Conservation (phyloP, 2,797 vertebrate species). For the Poeciliopsis presidionis region DNA sequence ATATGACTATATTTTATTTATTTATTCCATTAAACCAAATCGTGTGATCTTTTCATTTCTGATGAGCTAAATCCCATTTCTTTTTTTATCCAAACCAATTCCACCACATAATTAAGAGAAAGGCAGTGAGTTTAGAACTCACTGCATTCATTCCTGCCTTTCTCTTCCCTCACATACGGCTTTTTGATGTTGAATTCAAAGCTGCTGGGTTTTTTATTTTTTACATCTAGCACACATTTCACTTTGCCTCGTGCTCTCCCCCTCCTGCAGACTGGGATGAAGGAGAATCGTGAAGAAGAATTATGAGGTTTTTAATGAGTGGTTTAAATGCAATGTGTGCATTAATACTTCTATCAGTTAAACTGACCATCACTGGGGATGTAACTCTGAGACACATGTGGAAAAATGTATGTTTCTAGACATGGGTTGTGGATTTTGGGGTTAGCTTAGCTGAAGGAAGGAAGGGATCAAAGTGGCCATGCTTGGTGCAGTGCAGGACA, state of each 20-base stretch:
- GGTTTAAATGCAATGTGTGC: conserved; percentile 91
- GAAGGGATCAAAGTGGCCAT: conserved; percentile 69
- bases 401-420: conserved; percentile 31
- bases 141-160: conserved; percentile 9
- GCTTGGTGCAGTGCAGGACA: conserved; percentile 86
- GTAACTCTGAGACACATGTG: conserved; percentile 21
- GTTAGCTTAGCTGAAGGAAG: conserved; percentile 39
- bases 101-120: conserved; percentile 83
- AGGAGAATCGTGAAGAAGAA: conserved; percentile 96
- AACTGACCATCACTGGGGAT: conserved; percentile 72
- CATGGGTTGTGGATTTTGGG: conserved; percentile 13
- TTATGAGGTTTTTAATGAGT: conserved; percentile 90
- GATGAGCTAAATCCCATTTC: conserved; percentile 18
- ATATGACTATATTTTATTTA: conserved; percentile 1
- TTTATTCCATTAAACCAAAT: conserved; percentile 18
- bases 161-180: conserved; percentile 26
- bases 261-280: conserved; percentile 88
- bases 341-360: conserved; percentile 95
- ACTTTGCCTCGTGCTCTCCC: conserved; percentile 64
- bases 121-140: conserved; percentile 81
- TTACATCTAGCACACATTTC: conserved; percentile 85
- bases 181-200: conserved; percentile 92
- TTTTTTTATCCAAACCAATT: conserved; percentile 28
- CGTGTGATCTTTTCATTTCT: conserved; percentile 9
- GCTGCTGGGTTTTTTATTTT: conserved; percentile 81